These are phyloP conservation scores for Lissonota sp. DNA, from an alignment of 2,888 invertebrate species.

Conservation along the genomic window DNA sequence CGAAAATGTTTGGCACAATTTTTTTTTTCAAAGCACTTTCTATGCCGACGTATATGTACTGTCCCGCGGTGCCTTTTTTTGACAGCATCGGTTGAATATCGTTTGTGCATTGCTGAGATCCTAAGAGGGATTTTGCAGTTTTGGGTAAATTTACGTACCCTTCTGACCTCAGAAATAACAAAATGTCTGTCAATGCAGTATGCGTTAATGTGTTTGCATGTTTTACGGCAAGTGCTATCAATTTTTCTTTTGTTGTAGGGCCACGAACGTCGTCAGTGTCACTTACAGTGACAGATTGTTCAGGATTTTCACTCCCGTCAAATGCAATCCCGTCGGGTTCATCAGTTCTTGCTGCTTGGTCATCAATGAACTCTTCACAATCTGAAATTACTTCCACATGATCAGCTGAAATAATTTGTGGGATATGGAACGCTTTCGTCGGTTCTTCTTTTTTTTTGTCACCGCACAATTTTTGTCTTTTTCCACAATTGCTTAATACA, in stretches of 20 bases:
- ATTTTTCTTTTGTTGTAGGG: slow-evolving; percentile 8
- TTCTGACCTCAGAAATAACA: background rate
- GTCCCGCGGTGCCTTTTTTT: background rate
- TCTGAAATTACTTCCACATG: slow-evolving; percentile 21
- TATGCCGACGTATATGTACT: background rate
- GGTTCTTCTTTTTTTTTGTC: slow-evolving; percentile 16
- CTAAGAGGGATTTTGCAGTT: background rate
- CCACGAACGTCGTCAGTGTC: slow-evolving; percentile 16
- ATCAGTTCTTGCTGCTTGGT: slow-evolving; percentile 17
- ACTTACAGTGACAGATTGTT: slow-evolving; percentile 21
- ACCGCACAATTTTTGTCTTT: slow-evolving; percentile 25
- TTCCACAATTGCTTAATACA: slow-evolving; percentile 16
- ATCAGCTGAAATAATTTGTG: slow-evolving; percentile 16
- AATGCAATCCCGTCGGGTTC: slow-evolving; percentile 13
- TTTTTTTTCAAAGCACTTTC: background rate
- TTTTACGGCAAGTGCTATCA: background rate
- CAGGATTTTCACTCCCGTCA: slow-evolving; percentile 18
- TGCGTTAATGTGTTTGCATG: background rate
- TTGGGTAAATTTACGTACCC: background rate
- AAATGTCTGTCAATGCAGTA: background rate
- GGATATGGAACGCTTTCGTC: slow-evolving; percentile 3
- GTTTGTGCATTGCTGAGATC: background rate
- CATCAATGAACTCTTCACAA: slow-evolving; percentile 16
- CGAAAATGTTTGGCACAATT: background rate
- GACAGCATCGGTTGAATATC: background rate